A percentile compares a stretch with the other conserved stretches of the same genome.
Evolutionary conservation across 2,797 vertebrate species (phyloP).

Genomic region (Buphagus erythrorhynchus): DNA sequence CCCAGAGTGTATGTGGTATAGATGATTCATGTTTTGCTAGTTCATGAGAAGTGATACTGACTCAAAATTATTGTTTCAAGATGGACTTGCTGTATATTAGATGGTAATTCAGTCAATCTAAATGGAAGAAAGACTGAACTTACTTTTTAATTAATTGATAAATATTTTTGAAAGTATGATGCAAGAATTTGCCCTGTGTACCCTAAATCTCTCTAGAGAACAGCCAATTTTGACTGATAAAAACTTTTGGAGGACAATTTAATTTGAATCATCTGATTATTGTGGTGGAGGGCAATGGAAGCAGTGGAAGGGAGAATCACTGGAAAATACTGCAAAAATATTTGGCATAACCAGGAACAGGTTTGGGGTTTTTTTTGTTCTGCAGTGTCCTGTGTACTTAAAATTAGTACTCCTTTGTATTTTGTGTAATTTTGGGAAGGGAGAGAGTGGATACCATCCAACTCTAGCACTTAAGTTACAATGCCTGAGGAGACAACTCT

Average conservation of each 20-base stretch:
- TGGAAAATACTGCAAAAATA: not conserved
- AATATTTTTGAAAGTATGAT: not conserved
- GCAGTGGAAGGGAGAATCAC: not conserved
- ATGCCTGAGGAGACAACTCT: not conserved
- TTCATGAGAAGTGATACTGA: not conserved
- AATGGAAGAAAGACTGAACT: not conserved
- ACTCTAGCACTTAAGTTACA: not conserved
- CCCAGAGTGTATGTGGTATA: rapidly evolving
- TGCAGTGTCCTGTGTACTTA: not conserved
- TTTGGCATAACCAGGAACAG: not conserved
- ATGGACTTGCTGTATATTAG: not conserved
- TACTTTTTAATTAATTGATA: not conserved
- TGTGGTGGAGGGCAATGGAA: not conserved
- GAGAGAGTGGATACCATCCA: not conserved
- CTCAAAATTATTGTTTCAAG: not conserved
- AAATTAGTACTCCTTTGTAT: not conserved
- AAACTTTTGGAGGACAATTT: not conserved
- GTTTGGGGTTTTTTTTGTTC: rapidly evolving
- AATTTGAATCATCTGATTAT: not conserved
- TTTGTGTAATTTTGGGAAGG: not conserved
- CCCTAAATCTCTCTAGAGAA: not conserved
- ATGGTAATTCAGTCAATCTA: not conserved
- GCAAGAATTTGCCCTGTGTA: not conserved
- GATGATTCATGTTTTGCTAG: not conserved
- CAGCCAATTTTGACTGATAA: not conserved